These are phyloP conservation scores for Andricus quercusramuli DNA, from an alignment of 2,888 invertebrate genomes.

Conservation along the genomic window DNA sequence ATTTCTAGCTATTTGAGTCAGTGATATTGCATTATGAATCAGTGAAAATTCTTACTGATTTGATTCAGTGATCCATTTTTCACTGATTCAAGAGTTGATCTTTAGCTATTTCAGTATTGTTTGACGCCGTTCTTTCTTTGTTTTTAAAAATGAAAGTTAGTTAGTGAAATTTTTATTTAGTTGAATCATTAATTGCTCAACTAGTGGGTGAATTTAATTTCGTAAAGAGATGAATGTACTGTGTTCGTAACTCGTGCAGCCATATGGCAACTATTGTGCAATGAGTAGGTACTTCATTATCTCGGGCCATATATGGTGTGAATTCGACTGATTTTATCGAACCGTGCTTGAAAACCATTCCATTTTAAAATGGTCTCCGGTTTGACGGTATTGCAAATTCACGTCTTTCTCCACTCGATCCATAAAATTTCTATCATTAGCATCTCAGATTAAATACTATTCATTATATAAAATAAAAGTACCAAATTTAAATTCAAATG, in stretches of 20 bases:
- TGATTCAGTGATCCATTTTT: too few relatives aligned
- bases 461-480: too few relatives aligned
- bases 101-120: too few relatives aligned
- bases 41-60: too few relatives aligned
- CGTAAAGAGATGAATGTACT: background rate
- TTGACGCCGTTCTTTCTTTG: too few relatives aligned
- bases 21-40: too few relatives aligned
- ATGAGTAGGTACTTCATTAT: slow-evolving; percentile 37
- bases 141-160: too few relatives aligned
- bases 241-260: slow-evolving; percentile 26
- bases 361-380: slow-evolving; percentile 17
- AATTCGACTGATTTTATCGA: slow-evolving; percentile 40
- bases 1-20: too few relatives aligned
- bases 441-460: too few relatives aligned
- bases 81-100: too few relatives aligned
- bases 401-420: slow-evolving; percentile 7
- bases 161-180: background rate
- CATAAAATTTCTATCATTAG: background rate
- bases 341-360: slow-evolving; percentile 31
- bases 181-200: background rate
- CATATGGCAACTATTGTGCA: slow-evolving; percentile 38
- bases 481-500: background rate
- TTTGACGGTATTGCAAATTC: background rate
- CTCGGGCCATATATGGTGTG: slow-evolving; percentile 38
- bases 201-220: slow-evolving; percentile 15